Evolutionary conservation across 2,113 vertebrate genomes (phyloP), one percentile per base, ranked within the genome.

Genomic region (Garra rufa): DNA sequence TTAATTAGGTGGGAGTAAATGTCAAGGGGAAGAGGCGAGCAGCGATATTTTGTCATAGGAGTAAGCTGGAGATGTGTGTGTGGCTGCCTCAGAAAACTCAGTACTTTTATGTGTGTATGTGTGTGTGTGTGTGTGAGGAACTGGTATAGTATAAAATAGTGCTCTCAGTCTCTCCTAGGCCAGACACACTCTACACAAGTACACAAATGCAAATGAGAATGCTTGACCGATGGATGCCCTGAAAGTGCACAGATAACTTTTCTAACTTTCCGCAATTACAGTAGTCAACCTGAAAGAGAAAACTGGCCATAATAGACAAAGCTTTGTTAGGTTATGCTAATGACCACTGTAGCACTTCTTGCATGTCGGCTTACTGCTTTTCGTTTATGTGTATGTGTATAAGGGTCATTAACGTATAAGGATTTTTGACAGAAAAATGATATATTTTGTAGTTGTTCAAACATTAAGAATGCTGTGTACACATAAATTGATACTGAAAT

Each of bases 1-100:
- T 92, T 93, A 93, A 94, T 94, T 91, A 92, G 91, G 85, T 70
- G 87, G 84, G 78, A 89, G 83, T 91, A 85, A 89, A 90, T 90
- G 91, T 89, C 89, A 90, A 87, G 88, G 85, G 89, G 90, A 90
- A 74, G 26, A 84, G 87, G 77, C 85, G 85, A 92, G 92, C 44
- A 34, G 77, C 1, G 41, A 21, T 76, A 55, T 55, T 76, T 69
- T 81, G 46, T 84, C 82, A 81, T 74, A 63, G 19, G 57, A 81
- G 26, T 41, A 41, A 84, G 44, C 59, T 59, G n/a, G 11, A 26
- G 30, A 8, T 55, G 63, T 57, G 67, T 28, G 38, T 55, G 43
- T 80, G 26, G 55, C 43, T 28, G 34, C 6, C 50, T 30, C 17
- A 30, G 24, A 38, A 55, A 13, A 76, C 28, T 30, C 26, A 9